phyloP scores from a whole-genome alignment of 2,113 vertebrate genomes.

The Trematomus loennbergii region DNA sequence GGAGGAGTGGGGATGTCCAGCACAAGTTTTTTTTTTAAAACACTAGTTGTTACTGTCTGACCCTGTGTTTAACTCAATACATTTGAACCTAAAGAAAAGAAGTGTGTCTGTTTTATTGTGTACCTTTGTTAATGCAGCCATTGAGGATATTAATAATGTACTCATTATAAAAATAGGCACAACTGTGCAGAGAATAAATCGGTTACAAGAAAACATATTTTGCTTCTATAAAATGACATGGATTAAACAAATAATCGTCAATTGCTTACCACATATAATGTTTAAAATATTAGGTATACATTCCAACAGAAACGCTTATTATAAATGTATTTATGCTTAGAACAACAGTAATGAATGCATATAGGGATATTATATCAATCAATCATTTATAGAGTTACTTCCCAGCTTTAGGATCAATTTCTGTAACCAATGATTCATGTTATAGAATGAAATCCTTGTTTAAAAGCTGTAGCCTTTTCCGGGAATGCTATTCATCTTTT shows the following conservation, averaged over 20 bases:
- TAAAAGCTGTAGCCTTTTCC: not conserved
- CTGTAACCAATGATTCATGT: not conserved
- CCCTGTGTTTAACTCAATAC: slow-evolving; percentile 67
- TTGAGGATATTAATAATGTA: not conserved
- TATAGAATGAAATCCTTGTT: no score
- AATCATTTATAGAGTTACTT: no score
- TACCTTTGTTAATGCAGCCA: not conserved
- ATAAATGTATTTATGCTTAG: not conserved
- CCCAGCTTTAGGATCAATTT: not conserved
- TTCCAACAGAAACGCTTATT: not conserved
- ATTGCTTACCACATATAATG: no score
- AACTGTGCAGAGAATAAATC: not conserved
- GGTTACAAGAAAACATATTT: not conserved
- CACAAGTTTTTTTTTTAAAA: not conserved
- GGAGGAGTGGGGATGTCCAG: not conserved
- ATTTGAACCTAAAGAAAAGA: slow-evolving; percentile 12
- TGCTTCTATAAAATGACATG: not conserved
- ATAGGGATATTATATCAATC: no score
- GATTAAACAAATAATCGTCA: not conserved
- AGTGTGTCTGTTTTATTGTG: not conserved
- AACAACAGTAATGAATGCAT: no score
- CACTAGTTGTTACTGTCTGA: slow-evolving; percentile 7
- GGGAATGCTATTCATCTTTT: no score
- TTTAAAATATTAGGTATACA: not conserved
- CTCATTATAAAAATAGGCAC: not conserved